Evolutionary conservation across 2,113 vertebrate genomes (phyloP).

Genomic region (Pelecanus crispus): DNA sequence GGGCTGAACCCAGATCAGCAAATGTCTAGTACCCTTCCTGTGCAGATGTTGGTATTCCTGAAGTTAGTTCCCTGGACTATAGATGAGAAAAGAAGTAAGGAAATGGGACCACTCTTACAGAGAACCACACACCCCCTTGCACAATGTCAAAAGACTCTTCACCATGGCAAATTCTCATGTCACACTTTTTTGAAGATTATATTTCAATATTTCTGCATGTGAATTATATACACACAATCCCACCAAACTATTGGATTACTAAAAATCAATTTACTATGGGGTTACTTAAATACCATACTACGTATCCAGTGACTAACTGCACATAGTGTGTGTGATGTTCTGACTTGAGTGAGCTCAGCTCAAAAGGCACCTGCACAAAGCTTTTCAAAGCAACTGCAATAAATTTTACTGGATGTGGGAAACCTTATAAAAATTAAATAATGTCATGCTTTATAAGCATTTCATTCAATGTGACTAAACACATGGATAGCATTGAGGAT

Average conservation of each 20-base stretch:
- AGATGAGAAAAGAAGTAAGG: constrained; percentile 8
- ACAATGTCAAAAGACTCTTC: constrained; percentile 16
- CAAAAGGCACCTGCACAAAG: constrained; percentile 69
- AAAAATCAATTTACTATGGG: constrained; percentile 24
- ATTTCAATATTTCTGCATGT: constrained; percentile 32
- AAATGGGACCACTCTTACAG: background rate
- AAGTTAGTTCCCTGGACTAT: constrained; percentile 6
- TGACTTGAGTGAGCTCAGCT: constrained; percentile 49
- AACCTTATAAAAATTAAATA: constrained; percentile 77
- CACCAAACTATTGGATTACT: constrained; percentile 45
- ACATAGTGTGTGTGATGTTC: constrained; percentile 29
- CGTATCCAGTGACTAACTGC: constrained; percentile 49
- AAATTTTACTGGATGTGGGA: constrained; percentile 76
- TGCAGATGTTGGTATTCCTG: constrained; percentile 5
- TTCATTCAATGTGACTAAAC: constrained; percentile 73
- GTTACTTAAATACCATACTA: constrained; percentile 14
- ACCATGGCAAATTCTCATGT: constrained; percentile 10
- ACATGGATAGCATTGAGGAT: constrained; percentile 72
- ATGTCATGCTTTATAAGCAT: constrained; percentile 72
- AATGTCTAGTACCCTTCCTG: constrained; percentile 12
- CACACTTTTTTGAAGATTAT: constrained; percentile 37
- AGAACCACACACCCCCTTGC: background rate
- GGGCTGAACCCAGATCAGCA: background rate
- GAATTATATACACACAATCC: constrained; percentile 21
- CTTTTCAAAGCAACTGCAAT: constrained; percentile 69